Evolutionary conservation across 2,113 vertebrate species (phyloP).

Genomic region (Bettongia penicillata): DNA sequence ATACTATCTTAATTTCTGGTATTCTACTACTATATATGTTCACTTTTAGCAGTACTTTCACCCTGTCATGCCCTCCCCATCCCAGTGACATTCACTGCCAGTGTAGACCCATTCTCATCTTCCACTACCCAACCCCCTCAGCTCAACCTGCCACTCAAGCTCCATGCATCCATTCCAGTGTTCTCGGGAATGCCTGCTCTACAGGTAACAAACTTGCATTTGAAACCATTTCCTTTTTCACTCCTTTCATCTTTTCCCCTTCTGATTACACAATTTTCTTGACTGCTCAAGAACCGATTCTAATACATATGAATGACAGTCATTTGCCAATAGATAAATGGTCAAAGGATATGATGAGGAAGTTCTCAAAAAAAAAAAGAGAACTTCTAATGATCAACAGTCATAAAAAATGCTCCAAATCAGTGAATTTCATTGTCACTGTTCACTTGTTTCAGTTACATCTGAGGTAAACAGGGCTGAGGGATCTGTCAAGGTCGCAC

Average conservation of each 20-base stretch:
- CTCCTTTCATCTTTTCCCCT: not conserved
- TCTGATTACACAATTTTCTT: not conserved
- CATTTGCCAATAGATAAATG: not conserved
- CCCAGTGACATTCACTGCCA: not conserved
- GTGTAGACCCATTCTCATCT: not conserved
- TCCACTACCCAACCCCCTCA: not conserved
- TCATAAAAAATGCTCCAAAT: not conserved
- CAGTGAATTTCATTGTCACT: not conserved
- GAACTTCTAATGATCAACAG: not conserved
- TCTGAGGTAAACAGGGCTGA: not conserved
- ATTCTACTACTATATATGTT: not conserved
- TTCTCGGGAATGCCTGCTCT: not conserved
- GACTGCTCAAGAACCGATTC: not conserved
- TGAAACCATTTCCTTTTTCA: not conserved
- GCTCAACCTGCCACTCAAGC: not conserved
- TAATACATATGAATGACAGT: not conserved
- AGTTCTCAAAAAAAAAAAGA: not conserved
- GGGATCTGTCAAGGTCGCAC: not conserved
- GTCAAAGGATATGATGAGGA: not conserved
- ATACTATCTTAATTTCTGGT: not conserved
- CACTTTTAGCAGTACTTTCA: not conserved
- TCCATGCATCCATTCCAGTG: not conserved
- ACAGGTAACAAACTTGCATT: not conserved
- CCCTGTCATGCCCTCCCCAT: too few relatives aligned
- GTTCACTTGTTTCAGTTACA: not conserved